Evolutionary conservation across 2,113 vertebrate species (phyloP), one percentile per base, ranked within the genome.

Genomic region (Myiozetetes cayanensis): DNA sequence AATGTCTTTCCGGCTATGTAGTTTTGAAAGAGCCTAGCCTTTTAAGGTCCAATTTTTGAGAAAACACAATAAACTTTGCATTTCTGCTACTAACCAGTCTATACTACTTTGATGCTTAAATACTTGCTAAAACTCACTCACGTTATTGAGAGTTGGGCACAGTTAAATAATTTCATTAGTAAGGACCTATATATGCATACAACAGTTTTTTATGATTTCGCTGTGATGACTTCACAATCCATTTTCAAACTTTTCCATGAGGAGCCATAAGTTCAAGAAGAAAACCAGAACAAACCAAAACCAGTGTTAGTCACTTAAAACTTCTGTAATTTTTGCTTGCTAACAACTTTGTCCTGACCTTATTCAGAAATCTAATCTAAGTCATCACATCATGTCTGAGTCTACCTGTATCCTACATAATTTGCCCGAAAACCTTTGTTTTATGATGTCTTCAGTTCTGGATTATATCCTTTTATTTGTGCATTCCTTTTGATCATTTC

Each of bases 1-100:
- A 91, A 93, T 94, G 68, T 91, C 18, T 93, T 93, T 93, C 82
- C 68, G 79, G 16, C 87, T 90, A 72, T 68, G 28, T 73, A 61
- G 63, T 55, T 94, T 73, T 85, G 37, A 91, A 89, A 87, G 35
- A 82, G 61, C 33, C 16, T 39, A 55, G 53, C 4, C 33, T 85
- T 83, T 85, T 70, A 85, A 76, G 71, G 67, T 82, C 63, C 23
- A 24, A 16, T 61, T 87, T 87, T 73, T 59, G 70, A 75, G 59
- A 77, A 86, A 62, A 81, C 8, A 59, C 67, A 70, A 70, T 41
- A 44, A 82, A 61, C 5, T 61, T 13, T 75, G 9, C 7, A 22
- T 88, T 92, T 83, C 46, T 35, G 3, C 59, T 46, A 30, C 31
- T 59, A 68, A 77, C 25, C 27, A 37, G 12, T 44, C 52, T 65